Base-by-base conservation (phyloP, 2,888 invertebrate genomes). In the Heteropelma amictum region DNA sequence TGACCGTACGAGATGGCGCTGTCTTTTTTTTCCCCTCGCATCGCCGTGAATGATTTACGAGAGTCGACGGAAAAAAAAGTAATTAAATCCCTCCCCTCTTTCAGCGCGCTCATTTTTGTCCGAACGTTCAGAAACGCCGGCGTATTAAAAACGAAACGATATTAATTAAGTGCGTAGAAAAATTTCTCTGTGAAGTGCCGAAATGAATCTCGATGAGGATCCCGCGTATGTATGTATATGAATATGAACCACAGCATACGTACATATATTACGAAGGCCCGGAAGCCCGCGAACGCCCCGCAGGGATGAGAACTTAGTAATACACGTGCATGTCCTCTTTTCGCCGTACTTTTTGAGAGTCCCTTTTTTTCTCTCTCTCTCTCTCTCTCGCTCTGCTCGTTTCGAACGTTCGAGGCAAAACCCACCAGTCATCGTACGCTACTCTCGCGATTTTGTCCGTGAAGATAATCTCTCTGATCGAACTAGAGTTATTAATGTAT, bases 1-100 rank as follows among this genome's bases (percentile, higher is more conserved):
- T 45, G 19, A 42, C 56, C 30, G 17, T 28, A 28, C 58, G 26
- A 21, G 26, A 26, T 73, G n/a, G 12, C 40, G 26, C 21, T 58
- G 35, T 71, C 40, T 21, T 67, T 63, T 63, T 40, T 75, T 67
- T 63, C 42, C 35, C 40, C 45, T 63, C 63, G 42, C 49, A 63
- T 40, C 47, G 68, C 69, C 68, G 65, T 70, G 71, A 81, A 84
- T 87, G 87, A 87, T 88, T 88, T 88, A 88, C 86, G 87, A 87
- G 76, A 76, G 84, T 83, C 80, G 80, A 80, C 77, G 84, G 83
- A 86, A 87, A 88, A 88, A 88, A 88, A 88, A 87, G 86, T 88
- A 87, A 89, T 88, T 88, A 87, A 87, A 85, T 81, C 77, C 75
- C 78, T 21, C 21, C n/a, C 65, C 54, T 7, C 53, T 42, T 21